Conservation (phyloP, 2,113 vertebrate species). For the Ibidorhyncha struthersii region DNA sequence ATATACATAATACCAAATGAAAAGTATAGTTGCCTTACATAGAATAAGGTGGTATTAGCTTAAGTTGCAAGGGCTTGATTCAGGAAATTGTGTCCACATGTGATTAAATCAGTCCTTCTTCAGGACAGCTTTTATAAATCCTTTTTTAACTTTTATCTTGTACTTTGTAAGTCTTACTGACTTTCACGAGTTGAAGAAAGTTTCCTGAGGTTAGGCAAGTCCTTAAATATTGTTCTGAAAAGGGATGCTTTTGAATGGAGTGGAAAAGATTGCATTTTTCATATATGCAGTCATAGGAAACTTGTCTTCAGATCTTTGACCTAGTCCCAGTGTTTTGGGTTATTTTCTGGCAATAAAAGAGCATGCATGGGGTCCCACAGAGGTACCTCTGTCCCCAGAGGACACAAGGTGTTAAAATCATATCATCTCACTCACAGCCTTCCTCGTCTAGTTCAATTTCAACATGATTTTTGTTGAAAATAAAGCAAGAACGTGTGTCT, state of each 20-base stretch:
- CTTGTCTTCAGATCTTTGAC: neutral
- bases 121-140: neutral
- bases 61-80: neutral
- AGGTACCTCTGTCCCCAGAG: neutral
- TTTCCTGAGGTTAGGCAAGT: neutral
- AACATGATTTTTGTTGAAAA: neutral
- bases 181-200: neutral
- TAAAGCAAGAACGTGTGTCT: neutral
- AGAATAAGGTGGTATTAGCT: neutral
- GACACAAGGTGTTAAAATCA: neutral
- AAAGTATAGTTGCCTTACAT: neutral
- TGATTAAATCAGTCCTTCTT: neutral
- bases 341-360: neutral
- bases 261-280: neutral
- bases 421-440: neutral
- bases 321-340: neutral
- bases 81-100: neutral
- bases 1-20: neutral
- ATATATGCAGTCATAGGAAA: neutral
- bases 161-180: neutral
- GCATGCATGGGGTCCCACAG: accelerated
- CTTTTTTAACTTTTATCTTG: neutral
- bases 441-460: neutral
- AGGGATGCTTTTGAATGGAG: neutral
- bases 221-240: neutral